Evolutionary conservation across 2,888 invertebrate species (phyloP).

Genomic region (Clepsis dumicolana): DNA sequence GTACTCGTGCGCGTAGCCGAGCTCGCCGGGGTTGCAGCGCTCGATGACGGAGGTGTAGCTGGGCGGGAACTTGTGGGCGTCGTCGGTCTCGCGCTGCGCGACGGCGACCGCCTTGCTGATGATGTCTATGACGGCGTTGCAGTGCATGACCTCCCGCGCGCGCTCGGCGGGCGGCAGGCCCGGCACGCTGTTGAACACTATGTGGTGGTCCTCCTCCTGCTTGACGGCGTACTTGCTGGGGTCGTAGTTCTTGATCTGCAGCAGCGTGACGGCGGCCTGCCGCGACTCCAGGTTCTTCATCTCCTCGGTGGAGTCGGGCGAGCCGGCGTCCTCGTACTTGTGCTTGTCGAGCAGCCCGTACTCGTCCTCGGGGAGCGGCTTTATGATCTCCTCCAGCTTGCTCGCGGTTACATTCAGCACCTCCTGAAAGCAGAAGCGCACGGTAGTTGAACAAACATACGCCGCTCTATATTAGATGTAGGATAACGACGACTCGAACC

Average conservation of each 20-base stretch:
- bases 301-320: slow-evolving; percentile 83
- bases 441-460: slow-evolving; percentile 63
- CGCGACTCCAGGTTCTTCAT: slow-evolving; percentile 84
- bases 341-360: slow-evolving; percentile 69
- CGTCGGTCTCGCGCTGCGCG: slow-evolving; percentile 81
- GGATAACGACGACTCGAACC: slow-evolving; percentile 74
- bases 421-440: slow-evolving; percentile 83
- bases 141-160: slow-evolving; percentile 83
- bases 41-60: slow-evolving; percentile 72
- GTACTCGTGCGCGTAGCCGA: slow-evolving; percentile 69
- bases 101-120: slow-evolving; percentile 83
- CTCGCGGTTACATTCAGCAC: slow-evolving; percentile 85
- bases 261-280: slow-evolving; percentile 82
- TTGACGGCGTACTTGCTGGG: slow-evolving; percentile 79
- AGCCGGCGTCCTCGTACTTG: slow-evolving; percentile 77
- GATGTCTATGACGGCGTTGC: slow-evolving; percentile 83
- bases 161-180: slow-evolving; percentile 85
- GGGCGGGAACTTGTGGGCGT: slow-evolving; percentile 71
- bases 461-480: slow-evolving; percentile 62
- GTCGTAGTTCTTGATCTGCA: slow-evolving; percentile 84
- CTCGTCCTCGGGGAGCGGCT: slow-evolving; percentile 74
- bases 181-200: slow-evolving; percentile 86
- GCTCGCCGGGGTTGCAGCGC: slow-evolving; percentile 62
- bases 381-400: slow-evolving; percentile 86
- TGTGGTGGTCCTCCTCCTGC: slow-evolving; percentile 81